Evolutionary conservation across 2,797 vertebrate genomes (phyloP).

Genomic region (Squalus acanthias): DNA sequence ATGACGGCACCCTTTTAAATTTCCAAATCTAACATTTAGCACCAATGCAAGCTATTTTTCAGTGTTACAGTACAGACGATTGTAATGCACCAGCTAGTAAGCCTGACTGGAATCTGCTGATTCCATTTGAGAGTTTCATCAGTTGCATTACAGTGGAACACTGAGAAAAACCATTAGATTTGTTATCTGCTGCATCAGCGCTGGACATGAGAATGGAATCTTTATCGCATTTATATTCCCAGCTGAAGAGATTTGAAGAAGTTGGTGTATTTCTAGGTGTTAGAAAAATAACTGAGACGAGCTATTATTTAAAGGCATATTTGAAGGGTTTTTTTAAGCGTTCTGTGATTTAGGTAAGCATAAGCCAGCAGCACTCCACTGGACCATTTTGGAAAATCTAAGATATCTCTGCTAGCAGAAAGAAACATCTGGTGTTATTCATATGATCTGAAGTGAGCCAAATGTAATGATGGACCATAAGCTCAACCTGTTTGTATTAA

Average conservation of each 20-base stretch:
- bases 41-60: no score
- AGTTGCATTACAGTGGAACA: no score
- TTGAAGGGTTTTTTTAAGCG: background rate
- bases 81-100: background rate
- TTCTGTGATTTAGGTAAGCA: background rate
- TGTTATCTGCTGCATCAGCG: no score
- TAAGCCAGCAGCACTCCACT: no score
- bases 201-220: no score
- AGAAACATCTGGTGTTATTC: background rate
- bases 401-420: background rate
- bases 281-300: background rate
- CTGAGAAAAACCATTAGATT: no score
- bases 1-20: no score
- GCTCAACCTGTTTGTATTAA: background rate
- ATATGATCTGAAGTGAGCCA: background rate
- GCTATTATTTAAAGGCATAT: background rate
- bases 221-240: background rate
- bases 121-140: background rate
- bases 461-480: background rate
- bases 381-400: background rate
- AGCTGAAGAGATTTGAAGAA: background rate
- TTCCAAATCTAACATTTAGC: no score
- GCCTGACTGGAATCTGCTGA: background rate
- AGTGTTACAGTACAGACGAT: no score
- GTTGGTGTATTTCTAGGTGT: background rate